phyloP scores from a whole-genome alignment of 2,888 invertebrate genomes.

The Nesidiocoris tenuis region DNA sequence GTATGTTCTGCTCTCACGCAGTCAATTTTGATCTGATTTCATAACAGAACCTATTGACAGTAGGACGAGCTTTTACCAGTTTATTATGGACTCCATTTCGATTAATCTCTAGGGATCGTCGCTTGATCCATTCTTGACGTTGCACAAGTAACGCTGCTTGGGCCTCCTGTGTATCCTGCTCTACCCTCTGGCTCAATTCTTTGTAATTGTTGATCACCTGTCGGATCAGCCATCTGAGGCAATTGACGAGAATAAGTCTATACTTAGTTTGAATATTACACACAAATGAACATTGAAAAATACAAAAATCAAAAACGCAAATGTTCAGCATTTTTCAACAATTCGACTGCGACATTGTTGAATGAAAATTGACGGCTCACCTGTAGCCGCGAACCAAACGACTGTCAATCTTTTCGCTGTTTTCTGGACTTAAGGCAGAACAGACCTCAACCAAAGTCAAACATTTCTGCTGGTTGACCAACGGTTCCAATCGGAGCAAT shows the following conservation, averaged over 20 bases:
- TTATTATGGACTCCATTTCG: too few species aligned
- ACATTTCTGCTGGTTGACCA: slow-evolving; percentile 75
- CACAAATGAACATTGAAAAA: not conserved
- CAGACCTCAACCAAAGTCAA: slow-evolving; percentile 80
- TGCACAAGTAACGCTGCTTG: slow-evolving; percentile 19
- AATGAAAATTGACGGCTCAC: too few species aligned
- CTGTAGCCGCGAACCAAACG: slow-evolving; percentile 67
- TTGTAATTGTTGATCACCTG: slow-evolving; percentile 68
- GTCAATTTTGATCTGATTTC: too few species aligned
- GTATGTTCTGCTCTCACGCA: too few species aligned
- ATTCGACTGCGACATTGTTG: slow-evolving; percentile 2
- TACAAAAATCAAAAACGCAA: slow-evolving; percentile 10
- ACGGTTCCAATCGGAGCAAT: slow-evolving; percentile 69
- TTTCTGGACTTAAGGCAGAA: slow-evolving; percentile 54
- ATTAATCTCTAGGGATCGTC: not conserved
- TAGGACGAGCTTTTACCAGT: too few species aligned
- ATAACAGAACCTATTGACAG: too few species aligned
- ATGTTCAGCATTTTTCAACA: not conserved
- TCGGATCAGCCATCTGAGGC: slow-evolving; percentile 64
- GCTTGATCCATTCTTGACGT: slow-evolving; percentile 51
- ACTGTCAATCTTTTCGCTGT: slow-evolving; percentile 63
- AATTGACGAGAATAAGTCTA: not conserved
- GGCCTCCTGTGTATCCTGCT: slow-evolving; percentile 58
- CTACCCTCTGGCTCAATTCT: slow-evolving; percentile 65
- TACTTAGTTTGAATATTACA: not conserved